Percentiles rank a stretch among this genome's conserved stretches.
Conservation (phyloP, 2,888 invertebrate genomes). For the Dynastes tityus region DNA sequence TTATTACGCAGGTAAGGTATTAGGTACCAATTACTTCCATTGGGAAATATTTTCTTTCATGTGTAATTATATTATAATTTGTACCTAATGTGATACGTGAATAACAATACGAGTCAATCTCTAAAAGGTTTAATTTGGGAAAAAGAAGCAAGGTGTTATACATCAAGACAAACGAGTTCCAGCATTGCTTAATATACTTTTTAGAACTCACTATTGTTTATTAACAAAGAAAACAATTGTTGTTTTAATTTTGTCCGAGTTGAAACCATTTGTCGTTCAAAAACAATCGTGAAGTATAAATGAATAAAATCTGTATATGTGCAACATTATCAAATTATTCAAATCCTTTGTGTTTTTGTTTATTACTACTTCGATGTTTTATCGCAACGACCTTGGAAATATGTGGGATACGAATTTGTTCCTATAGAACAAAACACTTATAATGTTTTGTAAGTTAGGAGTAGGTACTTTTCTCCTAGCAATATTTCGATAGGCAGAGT, state of each 20-base stretch:
- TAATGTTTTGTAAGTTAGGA: neutral
- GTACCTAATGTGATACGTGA: too few species aligned
- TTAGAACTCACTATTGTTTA: neutral
- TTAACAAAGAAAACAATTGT: neutral
- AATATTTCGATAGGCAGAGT: neutral
- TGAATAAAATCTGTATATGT: neutral
- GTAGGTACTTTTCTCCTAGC: neutral
- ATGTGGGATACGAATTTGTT: slow-evolving; percentile 23
- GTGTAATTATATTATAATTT: too few species aligned
- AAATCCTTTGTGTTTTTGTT: slow-evolving; percentile 42
- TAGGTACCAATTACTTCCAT: too few species aligned
- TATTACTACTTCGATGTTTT: slow-evolving; percentile 29
- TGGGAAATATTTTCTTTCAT: too few species aligned
- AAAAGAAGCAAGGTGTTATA: too few species aligned
- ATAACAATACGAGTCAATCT: too few species aligned
- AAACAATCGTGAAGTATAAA: too few species aligned
- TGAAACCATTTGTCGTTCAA: neutral
- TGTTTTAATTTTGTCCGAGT: neutral
- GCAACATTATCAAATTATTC: slow-evolving; percentile 31
- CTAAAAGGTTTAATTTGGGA: too few species aligned
- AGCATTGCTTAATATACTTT: too few species aligned
- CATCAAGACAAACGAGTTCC: too few species aligned
- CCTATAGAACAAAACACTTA: slow-evolving; percentile 2
- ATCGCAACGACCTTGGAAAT: slow-evolving; percentile 35
- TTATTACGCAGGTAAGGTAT: too few species aligned